Evolutionary conservation across 2,113 vertebrate genomes (phyloP).

Genomic region (Rhinolophus ferrumequinum): DNA sequence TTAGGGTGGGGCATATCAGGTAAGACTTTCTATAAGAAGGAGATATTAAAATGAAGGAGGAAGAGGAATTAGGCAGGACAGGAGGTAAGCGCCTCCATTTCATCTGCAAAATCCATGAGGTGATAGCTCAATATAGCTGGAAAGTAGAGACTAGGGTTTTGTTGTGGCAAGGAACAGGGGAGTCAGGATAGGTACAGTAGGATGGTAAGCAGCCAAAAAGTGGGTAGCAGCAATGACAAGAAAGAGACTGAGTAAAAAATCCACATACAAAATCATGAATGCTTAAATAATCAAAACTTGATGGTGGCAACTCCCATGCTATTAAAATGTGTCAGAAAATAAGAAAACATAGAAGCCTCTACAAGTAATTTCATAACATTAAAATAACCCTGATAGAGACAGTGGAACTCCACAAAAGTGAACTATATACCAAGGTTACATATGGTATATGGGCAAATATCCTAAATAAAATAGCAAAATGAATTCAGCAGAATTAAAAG

Average conservation of each 20-base stretch:
- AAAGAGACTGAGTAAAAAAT: background rate
- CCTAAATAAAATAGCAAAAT: background rate
- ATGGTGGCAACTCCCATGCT: background rate
- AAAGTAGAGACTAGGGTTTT: background rate
- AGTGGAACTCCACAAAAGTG: background rate
- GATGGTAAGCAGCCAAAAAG: background rate
- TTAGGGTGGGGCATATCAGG: background rate
- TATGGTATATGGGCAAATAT: background rate
- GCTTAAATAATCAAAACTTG: background rate
- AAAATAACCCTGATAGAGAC: background rate
- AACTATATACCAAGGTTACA: background rate
- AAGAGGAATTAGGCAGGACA: background rate
- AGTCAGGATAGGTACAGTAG: too few species aligned
- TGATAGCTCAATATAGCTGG: background rate
- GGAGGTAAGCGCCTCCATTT: background rate
- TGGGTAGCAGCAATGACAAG: background rate
- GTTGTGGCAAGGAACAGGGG: background rate
- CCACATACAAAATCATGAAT: background rate
- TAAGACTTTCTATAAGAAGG: background rate
- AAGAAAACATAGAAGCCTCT: background rate
- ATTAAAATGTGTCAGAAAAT: background rate
- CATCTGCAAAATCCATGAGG: background rate
- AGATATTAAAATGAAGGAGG: background rate
- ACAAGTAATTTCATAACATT: background rate
- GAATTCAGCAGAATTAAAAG: background rate